These are phyloP conservation scores for Amblyjoppa proteus DNA, from an alignment of 2,888 invertebrate species.

Conservation along the genomic window DNA sequence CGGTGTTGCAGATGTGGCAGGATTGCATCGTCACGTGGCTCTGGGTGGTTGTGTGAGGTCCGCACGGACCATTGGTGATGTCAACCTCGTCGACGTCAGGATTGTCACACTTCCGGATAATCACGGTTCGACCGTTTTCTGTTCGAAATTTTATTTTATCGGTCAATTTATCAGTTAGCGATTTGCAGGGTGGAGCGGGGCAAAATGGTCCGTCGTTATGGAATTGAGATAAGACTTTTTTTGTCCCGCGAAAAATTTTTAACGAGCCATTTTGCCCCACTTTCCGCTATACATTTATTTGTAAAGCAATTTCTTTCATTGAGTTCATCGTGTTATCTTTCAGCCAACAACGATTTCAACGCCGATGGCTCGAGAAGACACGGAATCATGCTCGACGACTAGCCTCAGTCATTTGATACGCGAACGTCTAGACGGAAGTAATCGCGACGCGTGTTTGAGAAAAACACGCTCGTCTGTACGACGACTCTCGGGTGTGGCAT, in stretches of 20 bases:
- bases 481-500: slow-evolving; percentile 74
- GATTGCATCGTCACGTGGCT: slow-evolving; percentile 78
- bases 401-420: neutral
- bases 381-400: neutral
- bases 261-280: slow-evolving; percentile 64
- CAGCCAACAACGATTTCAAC: neutral
- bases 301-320: neutral
- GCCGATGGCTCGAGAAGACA: neutral
- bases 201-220: neutral
- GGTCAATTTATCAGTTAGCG: neutral
- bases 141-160: slow-evolving; percentile 42
- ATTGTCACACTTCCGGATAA: slow-evolving; percentile 78
- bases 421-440: slow-evolving; percentile 15
- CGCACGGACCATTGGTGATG: slow-evolving; percentile 78
- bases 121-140: slow-evolving; percentile 78
- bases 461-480: slow-evolving; percentile 1
- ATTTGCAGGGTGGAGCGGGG: neutral
- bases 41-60: slow-evolving; percentile 64
- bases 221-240: slow-evolving; percentile 18
- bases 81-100: slow-evolving; percentile 79
- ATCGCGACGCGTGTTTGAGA: neutral
- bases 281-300: slow-evolving; percentile 70
- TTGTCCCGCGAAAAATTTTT: neutral
- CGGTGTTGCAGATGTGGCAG: slow-evolving; percentile 80
- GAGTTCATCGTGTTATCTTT: neutral